Conservation (phyloP, 2,113 vertebrate genomes). For the Stigmatopora argus region DNA sequence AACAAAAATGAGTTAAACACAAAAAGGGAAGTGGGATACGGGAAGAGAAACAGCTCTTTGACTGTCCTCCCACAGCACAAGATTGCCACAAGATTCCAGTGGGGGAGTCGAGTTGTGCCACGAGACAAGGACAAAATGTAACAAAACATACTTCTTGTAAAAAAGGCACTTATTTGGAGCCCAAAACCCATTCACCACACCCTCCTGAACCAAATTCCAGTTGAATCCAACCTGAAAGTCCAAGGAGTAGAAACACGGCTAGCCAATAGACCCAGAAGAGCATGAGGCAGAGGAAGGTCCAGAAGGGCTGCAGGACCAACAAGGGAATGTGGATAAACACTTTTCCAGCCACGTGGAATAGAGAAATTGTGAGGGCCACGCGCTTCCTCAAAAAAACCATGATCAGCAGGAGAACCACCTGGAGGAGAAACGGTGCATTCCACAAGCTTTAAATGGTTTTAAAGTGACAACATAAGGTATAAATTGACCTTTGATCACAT, state of each 20-base stretch:
- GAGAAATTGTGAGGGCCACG: conserved; percentile 90
- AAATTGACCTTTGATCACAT: neutral
- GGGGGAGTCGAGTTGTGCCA: conserved; percentile 47
- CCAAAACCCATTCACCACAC: neutral
- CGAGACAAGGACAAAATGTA: conserved; percentile 29
- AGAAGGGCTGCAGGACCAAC: conserved; percentile 90
- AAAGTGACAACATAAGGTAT: neutral
- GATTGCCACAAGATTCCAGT: conserved; percentile 37
- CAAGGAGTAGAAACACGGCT: conserved; percentile 86
- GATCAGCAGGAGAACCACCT: conserved; percentile 88
- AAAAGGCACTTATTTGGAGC: neutral
- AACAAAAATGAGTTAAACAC: neutral
- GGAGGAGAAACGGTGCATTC: conserved; percentile 15
- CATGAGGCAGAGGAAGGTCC: conserved; percentile 92
- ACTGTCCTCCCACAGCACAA: conserved; percentile 40
- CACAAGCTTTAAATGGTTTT: neutral
- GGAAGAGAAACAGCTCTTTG: conserved; percentile 47
- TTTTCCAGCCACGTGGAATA: conserved; percentile 95
- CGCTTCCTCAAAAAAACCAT: conserved; percentile 95
- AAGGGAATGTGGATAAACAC: conserved; percentile 91
- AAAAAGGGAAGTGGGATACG: conserved; percentile 40
- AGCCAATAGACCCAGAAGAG: conserved; percentile 96
- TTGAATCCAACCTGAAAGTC: conserved; percentile 77
- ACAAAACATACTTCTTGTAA: conserved; percentile 21
- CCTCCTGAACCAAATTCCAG: neutral